These are phyloP conservation scores for Nebria brevicollis DNA, from an alignment of 2,888 invertebrate species.

Conservation along the genomic window DNA sequence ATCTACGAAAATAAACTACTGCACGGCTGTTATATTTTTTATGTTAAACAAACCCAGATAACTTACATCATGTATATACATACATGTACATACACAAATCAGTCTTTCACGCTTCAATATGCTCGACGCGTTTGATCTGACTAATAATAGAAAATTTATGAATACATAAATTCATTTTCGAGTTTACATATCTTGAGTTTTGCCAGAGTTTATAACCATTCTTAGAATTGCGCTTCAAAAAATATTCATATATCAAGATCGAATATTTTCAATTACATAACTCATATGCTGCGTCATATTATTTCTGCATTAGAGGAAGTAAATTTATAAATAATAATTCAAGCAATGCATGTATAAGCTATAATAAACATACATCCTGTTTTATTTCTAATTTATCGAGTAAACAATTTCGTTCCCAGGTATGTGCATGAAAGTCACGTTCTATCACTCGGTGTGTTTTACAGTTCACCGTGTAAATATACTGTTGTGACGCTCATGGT, in stretches of 20 bases:
- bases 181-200: not conserved
- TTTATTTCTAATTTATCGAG: slow-evolving; percentile 13
- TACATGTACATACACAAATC: not conserved
- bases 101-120: not conserved
- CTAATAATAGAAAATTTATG: slow-evolving; percentile 1
- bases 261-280: too few species aligned
- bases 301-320: not conserved
- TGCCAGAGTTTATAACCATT: not conserved
- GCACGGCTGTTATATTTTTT: not conserved
- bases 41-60: not conserved
- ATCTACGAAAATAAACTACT: slow-evolving; percentile 1
- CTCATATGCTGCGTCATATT: not conserved
- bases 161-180: not conserved
- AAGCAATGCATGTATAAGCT: not conserved
- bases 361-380: slow-evolving; percentile 8
- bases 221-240: not conserved
- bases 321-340: not conserved
- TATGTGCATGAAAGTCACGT: not conserved
- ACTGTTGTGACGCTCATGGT: slow-evolving; percentile 28
- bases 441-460: not conserved
- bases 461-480: slow-evolving; percentile 18
- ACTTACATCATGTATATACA: not conserved
- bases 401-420: not conserved
- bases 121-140: not conserved
- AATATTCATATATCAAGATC: too few species aligned